Evolutionary conservation across 2,797 vertebrate genomes (phyloP), one percentile per base, ranked within the genome.

Genomic region (Rostrhamus sociabilis): DNA sequence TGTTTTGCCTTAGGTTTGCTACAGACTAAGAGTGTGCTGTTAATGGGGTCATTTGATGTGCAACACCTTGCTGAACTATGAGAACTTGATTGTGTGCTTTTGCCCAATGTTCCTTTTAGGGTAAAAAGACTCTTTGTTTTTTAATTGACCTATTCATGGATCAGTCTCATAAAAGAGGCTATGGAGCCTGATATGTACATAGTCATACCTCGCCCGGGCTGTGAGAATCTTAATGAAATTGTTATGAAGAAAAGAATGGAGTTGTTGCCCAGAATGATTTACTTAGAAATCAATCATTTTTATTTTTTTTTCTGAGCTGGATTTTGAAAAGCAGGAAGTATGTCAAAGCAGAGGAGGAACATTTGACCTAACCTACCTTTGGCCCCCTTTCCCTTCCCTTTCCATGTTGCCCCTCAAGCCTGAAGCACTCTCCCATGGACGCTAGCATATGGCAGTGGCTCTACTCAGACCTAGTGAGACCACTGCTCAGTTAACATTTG

Each of bases 1-100:
- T 73, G 55, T 96, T 95, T 95, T 85, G 40, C 63, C 32, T 82
- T n/a, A 47, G 36, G 31, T 94, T 89, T 85, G 31, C 71, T 74
- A 79, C 31, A 45, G 63, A 55, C 32, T 84, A 59, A 53, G 40
- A 69, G 27, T 52, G 25, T 69, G n/a, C 31, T 85, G 67, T 69
- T 86, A 89, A 80, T 71, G 64, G 3, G 0, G 52, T 85, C 71
- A 82, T 82, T 77, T 87, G 89, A 85, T 80, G 84, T 87, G 53
- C 75, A 93, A 36, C 77, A 85, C 64, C 77, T 89, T 67, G 74
- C 59, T 60, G 71, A 81, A 87, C 74, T 53, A 43, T 63, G 88
- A 76, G 86, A 82, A 93, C 36, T 62, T 60, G 47, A 82, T 67
- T 89, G 19, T 89, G 36, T 71, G 45, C 48, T 86, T 89, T 89